These are phyloP conservation scores for Sinocyclocheilus anshuiensis DNA, from an alignment of 2,113 vertebrate species.

Conservation along the genomic window DNA sequence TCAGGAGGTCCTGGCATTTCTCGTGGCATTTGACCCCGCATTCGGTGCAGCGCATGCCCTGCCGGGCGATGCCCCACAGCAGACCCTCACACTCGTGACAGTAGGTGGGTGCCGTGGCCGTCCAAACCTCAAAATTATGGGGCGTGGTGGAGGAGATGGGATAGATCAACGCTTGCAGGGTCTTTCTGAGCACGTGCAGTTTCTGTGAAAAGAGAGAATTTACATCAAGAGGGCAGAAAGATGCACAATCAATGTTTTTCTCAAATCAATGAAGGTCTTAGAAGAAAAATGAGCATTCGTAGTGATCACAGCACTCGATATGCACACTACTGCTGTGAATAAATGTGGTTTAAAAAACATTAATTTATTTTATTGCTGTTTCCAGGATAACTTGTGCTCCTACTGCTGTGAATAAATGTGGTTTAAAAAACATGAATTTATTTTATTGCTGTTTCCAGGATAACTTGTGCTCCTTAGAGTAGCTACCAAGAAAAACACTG, in stretches of 20 bases:
- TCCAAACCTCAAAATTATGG: constrained; percentile 98
- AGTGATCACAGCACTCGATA: not conserved
- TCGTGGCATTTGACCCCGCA: constrained; percentile 98
- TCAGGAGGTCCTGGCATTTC: constrained; percentile 97
- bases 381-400: not conserved
- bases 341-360: not conserved
- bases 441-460: not conserved
- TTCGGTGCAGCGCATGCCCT: constrained; percentile 95
- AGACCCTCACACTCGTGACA: constrained; percentile 97
- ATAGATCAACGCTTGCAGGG: constrained; percentile 94
- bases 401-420: not conserved
- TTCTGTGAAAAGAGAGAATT: constrained; percentile 77
- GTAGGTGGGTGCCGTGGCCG: constrained; percentile 95
- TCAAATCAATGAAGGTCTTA: not conserved
- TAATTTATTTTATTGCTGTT: not conserved
- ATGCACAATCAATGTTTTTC: not conserved
- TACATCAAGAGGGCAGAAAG: constrained; percentile 13
- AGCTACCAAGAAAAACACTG: no score
- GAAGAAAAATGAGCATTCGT: not conserved
- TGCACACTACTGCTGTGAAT: not conserved
- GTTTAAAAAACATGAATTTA: not conserved
- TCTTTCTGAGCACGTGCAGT: constrained; percentile 95
- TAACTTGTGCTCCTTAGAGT: not conserved
- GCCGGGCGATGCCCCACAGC: constrained; percentile 95
- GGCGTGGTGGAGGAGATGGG: constrained; percentile 97